A percentile compares a stretch with the other conserved stretches of the same genome.
These are phyloP conservation scores for Thaumetopoea pityocampa DNA, from an alignment of 1,140 invertebrate species.

Conservation along the genomic window DNA sequence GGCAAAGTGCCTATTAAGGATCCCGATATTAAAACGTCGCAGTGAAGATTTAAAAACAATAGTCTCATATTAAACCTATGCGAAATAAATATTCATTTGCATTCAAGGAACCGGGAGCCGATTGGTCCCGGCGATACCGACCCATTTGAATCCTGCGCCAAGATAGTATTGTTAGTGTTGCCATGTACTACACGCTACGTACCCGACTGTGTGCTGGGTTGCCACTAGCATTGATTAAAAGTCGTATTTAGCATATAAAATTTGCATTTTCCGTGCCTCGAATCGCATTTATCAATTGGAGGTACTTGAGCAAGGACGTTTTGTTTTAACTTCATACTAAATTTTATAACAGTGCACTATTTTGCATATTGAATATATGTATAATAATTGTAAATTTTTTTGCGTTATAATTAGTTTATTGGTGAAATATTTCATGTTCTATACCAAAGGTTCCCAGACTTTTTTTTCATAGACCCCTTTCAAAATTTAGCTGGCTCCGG, in stretches of 20 bases:
- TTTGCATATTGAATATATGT: conserved; percentile 17
- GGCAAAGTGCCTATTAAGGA: conserved; percentile 4
- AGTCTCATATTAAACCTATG: conserved; percentile 38
- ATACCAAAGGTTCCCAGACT: not conserved
- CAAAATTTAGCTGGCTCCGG: too few species aligned
- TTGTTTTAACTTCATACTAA: conserved; percentile 33
- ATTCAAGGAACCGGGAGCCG: conserved; percentile 34
- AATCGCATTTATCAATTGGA: conserved; percentile 57
- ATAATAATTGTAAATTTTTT: conserved; percentile 1
- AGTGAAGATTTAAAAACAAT: conserved; percentile 57
- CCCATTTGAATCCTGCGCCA: conserved; percentile 46
- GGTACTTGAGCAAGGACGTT: conserved; percentile 34
- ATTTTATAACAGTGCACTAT: conserved; percentile 27
- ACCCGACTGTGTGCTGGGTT: not conserved
- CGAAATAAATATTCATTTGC: conserved; percentile 61
- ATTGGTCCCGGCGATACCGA: conserved; percentile 43
- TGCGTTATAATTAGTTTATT: conserved; percentile 14
- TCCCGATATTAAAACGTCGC: conserved; percentile 24
- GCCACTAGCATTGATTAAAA: conserved; percentile 60
- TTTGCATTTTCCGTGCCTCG: conserved; percentile 64
- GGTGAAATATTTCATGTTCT: conserved; percentile 3
- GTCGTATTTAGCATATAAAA: conserved; percentile 57
- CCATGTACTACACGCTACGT: conserved; percentile 11
- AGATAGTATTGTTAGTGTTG: conserved; percentile 55
- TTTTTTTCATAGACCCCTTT: too few species aligned